These are phyloP conservation scores for Formicarius rufipectus DNA, from an alignment of 2,113 vertebrate species.

Conservation along the genomic window DNA sequence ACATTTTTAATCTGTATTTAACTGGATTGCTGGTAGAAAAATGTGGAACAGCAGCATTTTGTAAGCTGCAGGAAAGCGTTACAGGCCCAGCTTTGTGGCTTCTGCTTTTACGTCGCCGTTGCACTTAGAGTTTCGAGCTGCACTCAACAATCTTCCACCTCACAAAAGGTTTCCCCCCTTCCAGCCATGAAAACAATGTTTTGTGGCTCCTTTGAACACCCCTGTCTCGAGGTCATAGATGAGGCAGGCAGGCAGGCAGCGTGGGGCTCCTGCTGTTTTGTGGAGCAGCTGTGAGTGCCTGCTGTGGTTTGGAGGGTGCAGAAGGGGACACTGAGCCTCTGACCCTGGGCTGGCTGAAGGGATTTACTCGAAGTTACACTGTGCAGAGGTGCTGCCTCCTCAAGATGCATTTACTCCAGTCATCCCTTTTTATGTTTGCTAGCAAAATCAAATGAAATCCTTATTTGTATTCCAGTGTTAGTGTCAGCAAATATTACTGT, in stretches of 20 bases:
- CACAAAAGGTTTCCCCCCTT: background rate
- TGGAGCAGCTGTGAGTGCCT: background rate
- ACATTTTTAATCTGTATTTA: background rate
- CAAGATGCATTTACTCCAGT: background rate
- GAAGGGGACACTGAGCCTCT: background rate
- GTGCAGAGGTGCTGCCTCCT: background rate
- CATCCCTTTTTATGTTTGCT: background rate
- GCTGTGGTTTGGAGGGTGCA: background rate
- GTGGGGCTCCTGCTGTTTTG: background rate
- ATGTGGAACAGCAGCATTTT: background rate
- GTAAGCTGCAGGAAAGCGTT: background rate
- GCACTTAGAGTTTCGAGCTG: background rate
- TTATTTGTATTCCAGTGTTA: background rate
- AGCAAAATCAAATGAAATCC: background rate
- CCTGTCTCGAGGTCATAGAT: rapidly evolving
- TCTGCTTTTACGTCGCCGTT: background rate
- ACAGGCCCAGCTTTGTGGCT: background rate
- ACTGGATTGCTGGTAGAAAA: background rate
- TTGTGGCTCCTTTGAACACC: background rate
- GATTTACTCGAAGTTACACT: background rate
- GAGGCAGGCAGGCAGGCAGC: background rate
- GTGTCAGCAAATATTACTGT: background rate
- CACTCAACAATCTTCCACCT: background rate
- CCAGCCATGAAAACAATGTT: background rate
- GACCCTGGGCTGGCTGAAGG: background rate